Evolutionary conservation across 2,888 invertebrate species (phyloP), one percentile per base, ranked within the genome.

Genomic region (Gastrophysa polygoni): DNA sequence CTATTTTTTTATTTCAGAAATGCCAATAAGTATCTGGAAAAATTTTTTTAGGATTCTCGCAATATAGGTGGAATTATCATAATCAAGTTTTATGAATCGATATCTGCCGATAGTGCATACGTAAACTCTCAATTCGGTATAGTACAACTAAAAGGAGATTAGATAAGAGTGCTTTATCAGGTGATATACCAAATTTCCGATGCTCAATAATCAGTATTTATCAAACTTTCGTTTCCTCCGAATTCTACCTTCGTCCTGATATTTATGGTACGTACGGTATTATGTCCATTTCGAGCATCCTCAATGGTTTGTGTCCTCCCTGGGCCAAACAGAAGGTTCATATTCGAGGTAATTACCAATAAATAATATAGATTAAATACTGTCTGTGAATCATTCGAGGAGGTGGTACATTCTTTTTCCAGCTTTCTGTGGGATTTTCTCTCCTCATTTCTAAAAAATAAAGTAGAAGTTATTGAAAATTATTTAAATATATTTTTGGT

Each of bases 291-390:
- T 29, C 55, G 7, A 57, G 59, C 43, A 44, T 63, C 21, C 52
- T 58, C n/a, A 56, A 34, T 24, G 56, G 57, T 52, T 59, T 63
- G 56, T 63, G 63, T 38, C 57, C 63, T 5, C 63, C 63, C 6
- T 63, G 59, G 63, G 29, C 59, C 29, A 59, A 47, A 48, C 50
- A 51, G 20, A 52, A 43, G 57, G 63, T 59, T 63, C 55, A 56
- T 52, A 24, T 32, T n/a, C 38, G 34, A 34, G 38, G 38, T 18
- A 18, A 51, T 16, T 38, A 20, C 52, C 4, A n/a, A n/a, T n/a
- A n/a, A n/a, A n/a, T n/a, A n/a, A n/a, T n/a, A n/a, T n/a, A n/a
- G n/a, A n/a, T n/a, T n/a, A n/a, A n/a, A n/a, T n/a, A n/a, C n/a
- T n/a, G n/a, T n/a, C n/a, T n/a, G n/a, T n/a, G n/a, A n/a, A n/a